phyloP scores from a whole-genome alignment of 2,113 vertebrate genomes.

The Symphodus melops region DNA sequence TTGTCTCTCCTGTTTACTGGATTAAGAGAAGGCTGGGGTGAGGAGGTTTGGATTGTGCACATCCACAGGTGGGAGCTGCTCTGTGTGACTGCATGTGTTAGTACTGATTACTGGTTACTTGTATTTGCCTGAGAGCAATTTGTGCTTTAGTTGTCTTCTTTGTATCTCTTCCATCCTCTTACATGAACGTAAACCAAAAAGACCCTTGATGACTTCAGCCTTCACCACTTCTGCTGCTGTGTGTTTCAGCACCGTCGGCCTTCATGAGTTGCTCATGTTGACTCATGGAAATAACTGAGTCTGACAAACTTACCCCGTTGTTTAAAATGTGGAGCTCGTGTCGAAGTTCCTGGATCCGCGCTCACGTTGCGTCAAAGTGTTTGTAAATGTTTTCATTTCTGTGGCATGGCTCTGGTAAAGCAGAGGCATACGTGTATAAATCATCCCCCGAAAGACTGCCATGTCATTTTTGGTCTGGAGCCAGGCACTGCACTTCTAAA shows the following conservation, averaged over 20 bases:
- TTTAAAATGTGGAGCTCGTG: constrained; percentile 10
- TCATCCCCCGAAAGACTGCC: constrained; percentile 60
- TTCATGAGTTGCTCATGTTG: not conserved
- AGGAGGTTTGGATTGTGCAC: constrained; percentile 50
- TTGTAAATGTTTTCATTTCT: constrained; percentile 42
- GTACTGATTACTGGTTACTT: not conserved
- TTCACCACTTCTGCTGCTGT: constrained; percentile 14
- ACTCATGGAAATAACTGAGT: not conserved
- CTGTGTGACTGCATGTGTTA: constrained; percentile 29
- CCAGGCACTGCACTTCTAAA: constrained; percentile 57
- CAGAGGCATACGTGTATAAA: constrained; percentile 48
- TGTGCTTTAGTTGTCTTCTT: constrained; percentile 24
- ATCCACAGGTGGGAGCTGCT: constrained; percentile 65
- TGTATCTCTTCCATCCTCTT: not conserved
- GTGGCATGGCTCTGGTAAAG: constrained; percentile 43
- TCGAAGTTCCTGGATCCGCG: not conserved
- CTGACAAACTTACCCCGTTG: constrained; percentile 18
- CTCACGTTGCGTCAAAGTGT: constrained; percentile 6
- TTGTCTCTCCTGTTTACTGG: constrained; percentile 67
- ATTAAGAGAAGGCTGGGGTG: constrained; percentile 42
- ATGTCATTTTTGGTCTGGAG: constrained; percentile 64
- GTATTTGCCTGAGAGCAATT: constrained; percentile 3
- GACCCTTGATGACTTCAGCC: constrained; percentile 20
- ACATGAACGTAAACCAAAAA: constrained; percentile 15
- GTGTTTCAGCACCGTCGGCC: not conserved